These are phyloP conservation scores for Ciconia nigra DNA, from an alignment of 2,797 vertebrate genomes.

Conservation along the genomic window DNA sequence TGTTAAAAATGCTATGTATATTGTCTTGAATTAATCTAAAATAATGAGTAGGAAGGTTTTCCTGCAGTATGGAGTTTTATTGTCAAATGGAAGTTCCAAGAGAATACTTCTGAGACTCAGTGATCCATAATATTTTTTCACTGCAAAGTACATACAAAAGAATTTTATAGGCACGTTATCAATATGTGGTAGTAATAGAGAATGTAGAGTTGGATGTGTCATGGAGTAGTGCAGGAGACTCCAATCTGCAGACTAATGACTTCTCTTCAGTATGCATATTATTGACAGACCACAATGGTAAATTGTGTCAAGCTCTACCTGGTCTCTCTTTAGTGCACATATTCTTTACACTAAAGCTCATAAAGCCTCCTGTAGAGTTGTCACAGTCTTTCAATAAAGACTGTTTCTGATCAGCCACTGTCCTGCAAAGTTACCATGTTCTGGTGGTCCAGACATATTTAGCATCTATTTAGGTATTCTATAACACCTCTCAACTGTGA, in stretches of 20 bases:
- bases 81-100: not conserved
- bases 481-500: not conserved
- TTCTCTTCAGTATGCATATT: not conserved
- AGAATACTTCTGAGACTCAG: not conserved
- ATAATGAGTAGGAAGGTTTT: not conserved
- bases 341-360: not conserved
- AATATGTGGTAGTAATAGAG: not conserved
- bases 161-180: not conserved
- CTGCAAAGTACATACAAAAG: not conserved
- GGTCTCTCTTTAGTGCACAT: not conserved
- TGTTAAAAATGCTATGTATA: not conserved
- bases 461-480: not conserved
- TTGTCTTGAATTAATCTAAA: conserved; percentile 22
- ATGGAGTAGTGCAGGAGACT: not conserved
- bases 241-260: not conserved
- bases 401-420: not conserved
- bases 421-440: not conserved
- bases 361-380: not conserved
- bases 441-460: not conserved
- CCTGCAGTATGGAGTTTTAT: not conserved
- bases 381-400: not conserved
- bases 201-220: not conserved
- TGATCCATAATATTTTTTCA: not conserved
- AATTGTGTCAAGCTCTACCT: not conserved
- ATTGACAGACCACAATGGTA: not conserved